Conservation (phyloP, 2,797 vertebrate species). For the Galago senegalensis region DNA sequence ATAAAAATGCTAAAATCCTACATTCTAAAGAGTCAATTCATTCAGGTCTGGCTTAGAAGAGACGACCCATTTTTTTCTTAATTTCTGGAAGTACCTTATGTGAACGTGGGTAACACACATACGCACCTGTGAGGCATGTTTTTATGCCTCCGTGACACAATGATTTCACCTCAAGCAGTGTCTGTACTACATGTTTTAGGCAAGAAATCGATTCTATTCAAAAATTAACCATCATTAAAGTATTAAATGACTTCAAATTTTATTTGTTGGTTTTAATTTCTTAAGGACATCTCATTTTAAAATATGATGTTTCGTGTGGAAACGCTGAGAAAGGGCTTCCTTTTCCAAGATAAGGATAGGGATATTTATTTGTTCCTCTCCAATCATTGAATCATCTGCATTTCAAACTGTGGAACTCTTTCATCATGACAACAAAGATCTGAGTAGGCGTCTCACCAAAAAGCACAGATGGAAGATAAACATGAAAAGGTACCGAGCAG, state of each 20-base stretch:
- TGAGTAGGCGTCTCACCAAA: background rate
- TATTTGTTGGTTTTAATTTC: background rate
- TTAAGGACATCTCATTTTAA: background rate
- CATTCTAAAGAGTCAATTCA: background rate
- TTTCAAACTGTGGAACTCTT: background rate
- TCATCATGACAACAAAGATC: background rate
- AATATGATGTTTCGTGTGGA: background rate
- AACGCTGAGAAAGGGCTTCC: background rate
- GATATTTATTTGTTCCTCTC: background rate
- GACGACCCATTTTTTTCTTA: background rate
- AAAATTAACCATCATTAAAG: background rate
- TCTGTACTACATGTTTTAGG: background rate
- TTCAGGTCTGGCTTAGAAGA: background rate
- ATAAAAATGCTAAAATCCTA: background rate
- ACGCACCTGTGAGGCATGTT: background rate
- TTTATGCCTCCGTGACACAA: background rate
- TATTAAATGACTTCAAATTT: background rate
- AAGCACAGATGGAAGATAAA: background rate
- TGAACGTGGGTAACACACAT: background rate
- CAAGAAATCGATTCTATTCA: background rate
- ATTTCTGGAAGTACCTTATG: background rate
- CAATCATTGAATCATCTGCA: background rate
- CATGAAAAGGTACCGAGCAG: background rate
- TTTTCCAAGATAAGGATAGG: background rate
- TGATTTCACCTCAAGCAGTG: background rate